Conservation (phyloP, 2,888 invertebrate species). For the Leucozona laternaria region DNA sequence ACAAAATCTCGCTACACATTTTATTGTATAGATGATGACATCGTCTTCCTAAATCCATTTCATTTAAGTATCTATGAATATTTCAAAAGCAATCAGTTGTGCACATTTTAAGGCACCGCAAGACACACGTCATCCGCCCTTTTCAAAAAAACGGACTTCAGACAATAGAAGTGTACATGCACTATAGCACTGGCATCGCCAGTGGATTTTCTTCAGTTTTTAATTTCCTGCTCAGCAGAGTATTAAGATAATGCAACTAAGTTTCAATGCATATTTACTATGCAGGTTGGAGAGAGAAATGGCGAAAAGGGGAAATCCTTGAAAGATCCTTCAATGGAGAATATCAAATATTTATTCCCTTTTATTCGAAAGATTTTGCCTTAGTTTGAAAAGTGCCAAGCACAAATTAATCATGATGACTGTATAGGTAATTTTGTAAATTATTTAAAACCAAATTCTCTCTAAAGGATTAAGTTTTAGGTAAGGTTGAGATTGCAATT, state of each 20-base stretch:
- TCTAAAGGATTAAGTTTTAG: too few species aligned
- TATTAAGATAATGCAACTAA: constrained; percentile 59
- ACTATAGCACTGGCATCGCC: not conserved
- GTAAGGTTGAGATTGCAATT: too few species aligned
- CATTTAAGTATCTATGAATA: constrained; percentile 51
- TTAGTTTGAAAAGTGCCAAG: too few species aligned
- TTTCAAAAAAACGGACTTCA: constrained; percentile 40
- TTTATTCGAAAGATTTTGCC: not conserved
- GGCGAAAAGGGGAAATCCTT: constrained; percentile 8
- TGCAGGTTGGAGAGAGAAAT: not conserved
- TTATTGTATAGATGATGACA: constrained; percentile 8
- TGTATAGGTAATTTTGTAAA: too few species aligned
- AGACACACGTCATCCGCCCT: not conserved
- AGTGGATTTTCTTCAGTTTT: constrained; percentile 41
- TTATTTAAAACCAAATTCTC: too few species aligned
- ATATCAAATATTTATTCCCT: constrained; percentile 35
- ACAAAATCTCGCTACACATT: not conserved
- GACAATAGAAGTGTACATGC: constrained; percentile 23
- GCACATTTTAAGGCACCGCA: constrained; percentile 17
- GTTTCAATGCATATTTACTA: constrained; percentile 17
- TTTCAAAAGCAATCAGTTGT: constrained; percentile 60
- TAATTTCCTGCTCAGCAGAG: constrained; percentile 62
- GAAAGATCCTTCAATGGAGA: constrained; percentile 10
- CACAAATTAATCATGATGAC: too few species aligned
- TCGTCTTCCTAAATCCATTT: constrained; percentile 42